Evolutionary conservation across 2,113 vertebrate genomes (phyloP).

Genomic region (Pachycephala philippinensis): DNA sequence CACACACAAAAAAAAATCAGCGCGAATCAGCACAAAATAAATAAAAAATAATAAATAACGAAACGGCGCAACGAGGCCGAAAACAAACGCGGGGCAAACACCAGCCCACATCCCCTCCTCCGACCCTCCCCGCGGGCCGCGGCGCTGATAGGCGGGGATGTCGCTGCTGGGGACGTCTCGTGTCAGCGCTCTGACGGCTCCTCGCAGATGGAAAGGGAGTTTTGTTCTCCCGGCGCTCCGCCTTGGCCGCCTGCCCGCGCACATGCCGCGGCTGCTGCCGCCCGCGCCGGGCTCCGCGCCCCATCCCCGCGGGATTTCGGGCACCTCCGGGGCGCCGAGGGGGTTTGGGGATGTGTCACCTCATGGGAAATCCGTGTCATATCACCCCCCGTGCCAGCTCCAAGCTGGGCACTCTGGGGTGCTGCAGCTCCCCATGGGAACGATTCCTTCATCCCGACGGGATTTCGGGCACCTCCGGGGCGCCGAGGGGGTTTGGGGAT

Average conservation of each 20-base stretch:
- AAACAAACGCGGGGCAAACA: background rate
- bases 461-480: background rate
- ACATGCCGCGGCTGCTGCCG: background rate
- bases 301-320: rapidly evolving
- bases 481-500: background rate
- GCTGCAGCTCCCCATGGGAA: background rate
- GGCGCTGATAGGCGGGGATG: constrained; percentile 40
- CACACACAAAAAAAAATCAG: background rate
- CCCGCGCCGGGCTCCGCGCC: background rate
- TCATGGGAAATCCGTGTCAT: rapidly evolving
- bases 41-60: background rate
- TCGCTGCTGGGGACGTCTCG: constrained; percentile 51
- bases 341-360: background rate
- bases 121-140: background rate
- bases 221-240: constrained; percentile 12
- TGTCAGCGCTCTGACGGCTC: constrained; percentile 28
- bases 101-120: background rate
- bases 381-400: background rate
- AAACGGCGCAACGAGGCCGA: background rate
- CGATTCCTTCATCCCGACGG: rapidly evolving
- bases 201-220: constrained; percentile 50
- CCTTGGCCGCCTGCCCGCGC: constrained; percentile 36
- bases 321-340: rapidly evolving
- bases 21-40: background rate
- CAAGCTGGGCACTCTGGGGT: no score